Evolutionary conservation across 1,140 invertebrate genomes (phyloP).

Genomic region (Aphaenogaster floridana): DNA sequence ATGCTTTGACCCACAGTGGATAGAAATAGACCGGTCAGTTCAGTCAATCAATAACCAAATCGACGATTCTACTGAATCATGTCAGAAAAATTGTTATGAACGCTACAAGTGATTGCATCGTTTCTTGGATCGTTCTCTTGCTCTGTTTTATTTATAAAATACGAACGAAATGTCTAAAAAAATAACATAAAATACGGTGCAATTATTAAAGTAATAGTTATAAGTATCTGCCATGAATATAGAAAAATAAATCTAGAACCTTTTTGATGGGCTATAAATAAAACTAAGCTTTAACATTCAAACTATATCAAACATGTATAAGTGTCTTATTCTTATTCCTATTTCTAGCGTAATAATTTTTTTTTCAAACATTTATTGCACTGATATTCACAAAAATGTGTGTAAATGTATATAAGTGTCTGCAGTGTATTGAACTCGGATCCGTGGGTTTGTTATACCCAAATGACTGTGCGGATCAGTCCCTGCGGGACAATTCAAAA

Average conservation of each 20-base stretch:
- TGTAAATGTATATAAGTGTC: neutral
- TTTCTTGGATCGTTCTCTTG: neutral
- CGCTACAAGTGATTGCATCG: neutral
- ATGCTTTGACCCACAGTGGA: slow-evolving; percentile 48
- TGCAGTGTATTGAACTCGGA: neutral
- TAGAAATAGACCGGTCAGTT: slow-evolving; percentile 64
- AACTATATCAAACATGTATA: neutral
- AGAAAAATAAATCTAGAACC: neutral
- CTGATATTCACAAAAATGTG: neutral
- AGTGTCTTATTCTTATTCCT: neutral
- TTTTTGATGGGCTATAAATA: neutral
- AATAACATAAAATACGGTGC: neutral
- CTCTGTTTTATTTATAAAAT: neutral
- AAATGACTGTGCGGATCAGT: neutral
- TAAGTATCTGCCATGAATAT: neutral
- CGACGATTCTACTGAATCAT: slow-evolving; percentile 47
- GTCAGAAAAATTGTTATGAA: slow-evolving; percentile 35
- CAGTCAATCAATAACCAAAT: slow-evolving; percentile 66
- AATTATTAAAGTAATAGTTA: neutral
- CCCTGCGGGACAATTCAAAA: neutral
- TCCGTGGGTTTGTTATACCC: neutral
- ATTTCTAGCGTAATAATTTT: neutral
- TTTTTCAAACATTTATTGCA: neutral
- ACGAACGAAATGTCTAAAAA: neutral
- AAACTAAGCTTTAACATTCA: neutral